Conservation (phyloP, 2,888 invertebrate species). For the Chloroclysta siterata region DNA sequence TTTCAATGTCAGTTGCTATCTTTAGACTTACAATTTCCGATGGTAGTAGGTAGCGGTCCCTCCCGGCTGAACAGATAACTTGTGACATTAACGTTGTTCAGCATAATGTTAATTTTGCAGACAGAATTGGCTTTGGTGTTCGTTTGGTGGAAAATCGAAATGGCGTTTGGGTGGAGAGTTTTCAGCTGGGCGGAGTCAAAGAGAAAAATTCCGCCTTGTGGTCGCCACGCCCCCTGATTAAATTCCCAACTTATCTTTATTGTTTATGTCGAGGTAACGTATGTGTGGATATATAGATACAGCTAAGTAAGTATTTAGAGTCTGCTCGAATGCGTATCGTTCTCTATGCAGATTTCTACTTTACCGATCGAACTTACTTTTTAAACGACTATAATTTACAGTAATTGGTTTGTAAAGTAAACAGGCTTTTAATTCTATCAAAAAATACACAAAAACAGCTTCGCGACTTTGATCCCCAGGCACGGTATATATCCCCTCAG, state of each 20-base stretch:
- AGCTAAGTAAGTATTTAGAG: not conserved
- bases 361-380: not conserved
- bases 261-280: slow-evolving; percentile 29
- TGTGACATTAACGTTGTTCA: not conserved
- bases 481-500: too few species aligned
- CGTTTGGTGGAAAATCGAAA: slow-evolving; percentile 49
- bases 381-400: too few species aligned
- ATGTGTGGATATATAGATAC: slow-evolving; percentile 8
- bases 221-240: slow-evolving; percentile 71
- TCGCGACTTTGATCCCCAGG: too few species aligned
- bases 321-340: not conserved
- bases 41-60: too few species aligned
- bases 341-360: not conserved
- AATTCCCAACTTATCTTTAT: slow-evolving; percentile 62
- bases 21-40: too few species aligned
- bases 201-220: slow-evolving; percentile 80
- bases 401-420: too few species aligned
- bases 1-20: too few species aligned
- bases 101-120: slow-evolving; percentile 14
- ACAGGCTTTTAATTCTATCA: too few species aligned
- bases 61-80: too few species aligned
- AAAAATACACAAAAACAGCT: too few species aligned
- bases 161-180: slow-evolving; percentile 75
- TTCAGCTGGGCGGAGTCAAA: slow-evolving; percentile 75
- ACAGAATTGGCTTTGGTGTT: slow-evolving; percentile 32